Percentiles rank a stretch among this genome's conserved stretches.
Conservation (phyloP, 2,113 vertebrate species). For the Tapirus terrestris region DNA sequence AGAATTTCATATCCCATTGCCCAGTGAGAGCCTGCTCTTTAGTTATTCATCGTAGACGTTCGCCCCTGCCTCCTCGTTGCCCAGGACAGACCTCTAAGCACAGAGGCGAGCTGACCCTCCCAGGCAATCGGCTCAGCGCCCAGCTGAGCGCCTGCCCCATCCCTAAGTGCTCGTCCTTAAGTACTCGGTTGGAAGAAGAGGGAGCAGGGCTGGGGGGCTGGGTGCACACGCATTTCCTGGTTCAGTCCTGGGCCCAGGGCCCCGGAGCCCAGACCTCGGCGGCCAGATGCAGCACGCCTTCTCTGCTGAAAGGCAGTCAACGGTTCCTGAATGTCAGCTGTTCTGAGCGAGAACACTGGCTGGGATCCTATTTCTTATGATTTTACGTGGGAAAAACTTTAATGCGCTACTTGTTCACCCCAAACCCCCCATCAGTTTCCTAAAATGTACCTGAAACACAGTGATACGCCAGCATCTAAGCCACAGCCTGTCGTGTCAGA, state of each 20-base stretch:
- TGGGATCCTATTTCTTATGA: not conserved
- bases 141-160: fast-evolving
- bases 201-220: fast-evolving
- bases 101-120: not conserved
- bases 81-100: not conserved
- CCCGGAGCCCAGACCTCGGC: fast-evolving
- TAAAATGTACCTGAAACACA: fast-evolving
- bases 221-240: fast-evolving
- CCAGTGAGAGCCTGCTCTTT: not conserved
- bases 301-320: fast-evolving
- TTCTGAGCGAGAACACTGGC: not conserved
- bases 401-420: fast-evolving
- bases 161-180: fast-evolving
- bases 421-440: not conserved
- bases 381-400: not conserved
- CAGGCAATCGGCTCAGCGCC: not conserved
- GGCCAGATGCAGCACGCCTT: fast-evolving
- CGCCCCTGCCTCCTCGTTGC: fast-evolving
- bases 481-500: fast-evolving
- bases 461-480: fast-evolving
- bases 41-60: fast-evolving
- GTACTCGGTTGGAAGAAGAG: too few species aligned
- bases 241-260: fast-evolving
- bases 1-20: fast-evolving
- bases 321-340: not conserved